Evolutionary conservation across 2,888 invertebrate species (phyloP).

Genomic region (Agonopterix arenella): DNA sequence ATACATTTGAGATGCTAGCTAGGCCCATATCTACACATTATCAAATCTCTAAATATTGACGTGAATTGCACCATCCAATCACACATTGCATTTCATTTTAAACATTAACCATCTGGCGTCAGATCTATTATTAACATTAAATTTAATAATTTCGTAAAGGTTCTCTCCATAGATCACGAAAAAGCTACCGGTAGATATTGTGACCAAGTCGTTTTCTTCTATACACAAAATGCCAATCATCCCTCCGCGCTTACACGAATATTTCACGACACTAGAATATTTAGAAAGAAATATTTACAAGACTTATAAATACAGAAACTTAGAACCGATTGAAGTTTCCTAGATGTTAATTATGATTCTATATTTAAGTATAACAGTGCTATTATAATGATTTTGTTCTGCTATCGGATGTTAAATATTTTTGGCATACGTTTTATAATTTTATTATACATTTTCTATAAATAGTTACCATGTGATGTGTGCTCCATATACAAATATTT

Average conservation of each 20-base stretch:
- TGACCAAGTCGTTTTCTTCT: background rate
- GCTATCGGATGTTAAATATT: conserved; percentile 1
- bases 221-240: conserved; percentile 1
- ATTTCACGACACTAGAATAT: conserved; percentile 5
- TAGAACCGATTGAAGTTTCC: conserved; percentile 9
- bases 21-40: conserved; percentile 4
- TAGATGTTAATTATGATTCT: conserved; percentile 7
- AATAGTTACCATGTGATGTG: conserved; percentile 23
- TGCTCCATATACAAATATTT: conserved; percentile 23
- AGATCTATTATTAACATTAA: conserved; percentile 7
- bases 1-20: conserved; percentile 8
- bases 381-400: conserved; percentile 3
- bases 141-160: background rate
- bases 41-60: conserved; percentile 6
- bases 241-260: conserved; percentile 3
- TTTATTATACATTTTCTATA: conserved; percentile 5
- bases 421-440: conserved; percentile 4
- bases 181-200: background rate
- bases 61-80: conserved; percentile 7
- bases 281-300: conserved; percentile 13
- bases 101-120: conserved; percentile 4
- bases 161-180: background rate
- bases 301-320: conserved; percentile 12
- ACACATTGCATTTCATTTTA: background rate
- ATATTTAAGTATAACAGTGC: conserved; percentile 2